These are phyloP conservation scores for Leptopilina myrica DNA, from an alignment of 2,888 invertebrate species.

Conservation along the genomic window DNA sequence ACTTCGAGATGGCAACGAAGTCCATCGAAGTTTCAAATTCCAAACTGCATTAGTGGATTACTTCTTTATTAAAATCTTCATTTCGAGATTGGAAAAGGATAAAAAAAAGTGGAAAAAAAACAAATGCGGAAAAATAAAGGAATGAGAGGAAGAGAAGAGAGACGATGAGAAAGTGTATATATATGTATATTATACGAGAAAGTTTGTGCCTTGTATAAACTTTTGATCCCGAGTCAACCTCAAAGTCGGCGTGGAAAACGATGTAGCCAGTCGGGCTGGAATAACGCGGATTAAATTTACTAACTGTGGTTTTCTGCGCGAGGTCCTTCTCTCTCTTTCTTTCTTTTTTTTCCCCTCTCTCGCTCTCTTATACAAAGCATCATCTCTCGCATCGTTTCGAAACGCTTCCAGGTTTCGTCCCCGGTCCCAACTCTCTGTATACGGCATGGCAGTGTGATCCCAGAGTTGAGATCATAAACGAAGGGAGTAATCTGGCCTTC, in stretches of 20 bases:
- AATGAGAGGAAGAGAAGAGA: not conserved
- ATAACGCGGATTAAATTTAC: constrained; percentile 39
- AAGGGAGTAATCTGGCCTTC: constrained; percentile 70
- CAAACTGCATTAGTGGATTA: constrained; percentile 31
- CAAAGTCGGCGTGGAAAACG: constrained; percentile 38
- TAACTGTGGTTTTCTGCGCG: constrained; percentile 50
- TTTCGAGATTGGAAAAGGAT: constrained; percentile 22
- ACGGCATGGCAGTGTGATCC: constrained; percentile 52
- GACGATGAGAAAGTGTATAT: constrained; percentile 6
- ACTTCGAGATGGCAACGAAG: not conserved
- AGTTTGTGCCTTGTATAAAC: constrained; percentile 37
- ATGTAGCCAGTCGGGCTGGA: constrained; percentile 36
- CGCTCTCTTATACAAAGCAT: too few relatives aligned
- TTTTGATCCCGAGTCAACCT: constrained; percentile 40
- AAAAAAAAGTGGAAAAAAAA: not conserved
- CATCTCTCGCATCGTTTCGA: constrained; percentile 49
- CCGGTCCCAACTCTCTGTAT: constrained; percentile 40
- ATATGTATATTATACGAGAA: constrained; percentile 23
- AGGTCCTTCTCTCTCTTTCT: constrained; percentile 32
- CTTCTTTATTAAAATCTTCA: constrained; percentile 39
- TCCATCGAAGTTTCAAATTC: constrained; percentile 21
- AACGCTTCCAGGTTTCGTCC: constrained; percentile 59
- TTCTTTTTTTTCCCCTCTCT: too few relatives aligned
- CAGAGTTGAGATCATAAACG: constrained; percentile 58
- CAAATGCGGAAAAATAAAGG: constrained; percentile 2